Evolutionary conservation across 1,140 invertebrate species (phyloP), one percentile per base, ranked within the genome.

Genomic region (Anastrepha obliqua): DNA sequence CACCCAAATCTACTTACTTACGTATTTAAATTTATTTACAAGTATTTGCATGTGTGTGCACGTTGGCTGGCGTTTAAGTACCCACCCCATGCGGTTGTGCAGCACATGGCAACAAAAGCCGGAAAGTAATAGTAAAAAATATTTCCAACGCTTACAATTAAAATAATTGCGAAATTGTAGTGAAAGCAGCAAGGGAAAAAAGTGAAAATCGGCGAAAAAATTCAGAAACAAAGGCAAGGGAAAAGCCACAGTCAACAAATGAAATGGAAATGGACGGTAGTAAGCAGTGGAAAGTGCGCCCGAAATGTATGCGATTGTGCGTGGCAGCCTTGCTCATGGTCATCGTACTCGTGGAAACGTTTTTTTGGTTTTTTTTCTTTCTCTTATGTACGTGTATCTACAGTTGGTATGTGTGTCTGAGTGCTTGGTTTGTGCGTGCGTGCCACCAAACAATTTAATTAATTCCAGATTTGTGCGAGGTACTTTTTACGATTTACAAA

Each of bases 401-500:
- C 11, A 62, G 6, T 55, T 55, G 51, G 6, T 81, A 6, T 55
- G 51, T 55, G 17, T 20, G 47, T 55, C 17, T 81, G 47, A 29
- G 47, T 51, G 20, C 44, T 29, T 17, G 65, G 13, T 87, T 59
- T 81, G 88, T 70, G 87, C 88, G 86, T 90, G 90, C 90, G 90
- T 91, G 89, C 89, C 74, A 86, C 89, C 91, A 92, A 92, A 92
- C 90, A 90, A 92, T 92, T 92, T 91, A 91, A 92, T 91, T 92
- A 90, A 92, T 90, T 90, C 89, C 91, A 92, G 90, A 92, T 92
- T 92, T 92, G 89, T 89, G 90, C 88, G 90, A 89, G 90, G 89
- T 89, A 90, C 89, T 91, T 89, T 81, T 62, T 59, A 51, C 89
- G 87, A 91, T 88, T 5, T 89, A 90, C 89, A 88, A 67, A 42